These are phyloP conservation scores for Amblyraja radiata DNA, from an alignment of 2,797 vertebrate genomes.

Conservation along the genomic window DNA sequence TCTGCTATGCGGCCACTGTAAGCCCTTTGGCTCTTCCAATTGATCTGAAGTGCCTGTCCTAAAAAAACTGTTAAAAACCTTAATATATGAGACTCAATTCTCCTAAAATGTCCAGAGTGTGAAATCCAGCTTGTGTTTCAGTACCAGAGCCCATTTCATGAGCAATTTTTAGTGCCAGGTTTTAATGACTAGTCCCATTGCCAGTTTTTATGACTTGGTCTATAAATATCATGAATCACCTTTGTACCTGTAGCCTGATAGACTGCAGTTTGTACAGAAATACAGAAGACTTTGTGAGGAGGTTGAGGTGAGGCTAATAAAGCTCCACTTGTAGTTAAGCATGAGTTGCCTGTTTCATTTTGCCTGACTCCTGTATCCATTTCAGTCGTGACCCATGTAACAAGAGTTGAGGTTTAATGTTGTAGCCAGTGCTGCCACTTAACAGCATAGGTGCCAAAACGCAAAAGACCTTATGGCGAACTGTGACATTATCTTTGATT, in stretches of 20 bases:
- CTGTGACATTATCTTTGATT: neutral
- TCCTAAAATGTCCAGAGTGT: neutral
- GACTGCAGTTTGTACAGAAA: neutral
- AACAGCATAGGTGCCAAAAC: neutral
- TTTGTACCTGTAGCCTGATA: slow-evolving; percentile 19
- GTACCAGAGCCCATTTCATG: neutral
- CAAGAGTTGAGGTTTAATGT: neutral
- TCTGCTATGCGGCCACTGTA: neutral
- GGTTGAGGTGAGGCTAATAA: slow-evolving; percentile 5
- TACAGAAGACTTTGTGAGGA: slow-evolving; percentile 17
- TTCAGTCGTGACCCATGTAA: slow-evolving; percentile 23
- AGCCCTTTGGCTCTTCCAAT: neutral
- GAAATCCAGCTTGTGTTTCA: neutral
- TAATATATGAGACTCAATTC: neutral
- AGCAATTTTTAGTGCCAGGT: neutral
- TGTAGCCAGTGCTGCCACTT: neutral
- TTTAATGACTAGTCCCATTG: slow-evolving; percentile 21
- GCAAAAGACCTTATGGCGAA: neutral
- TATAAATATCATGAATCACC: slow-evolving; percentile 36
- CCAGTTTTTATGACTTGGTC: slow-evolving; percentile 29
- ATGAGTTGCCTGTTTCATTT: neutral
- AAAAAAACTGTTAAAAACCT: slow-evolving; percentile 7
- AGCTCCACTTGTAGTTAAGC: neutral
- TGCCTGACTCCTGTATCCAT: neutral
- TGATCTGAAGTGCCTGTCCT: neutral